Conservation (phyloP, 2,888 invertebrate genomes). For the Hydroisotoma schaefferi region DNA sequence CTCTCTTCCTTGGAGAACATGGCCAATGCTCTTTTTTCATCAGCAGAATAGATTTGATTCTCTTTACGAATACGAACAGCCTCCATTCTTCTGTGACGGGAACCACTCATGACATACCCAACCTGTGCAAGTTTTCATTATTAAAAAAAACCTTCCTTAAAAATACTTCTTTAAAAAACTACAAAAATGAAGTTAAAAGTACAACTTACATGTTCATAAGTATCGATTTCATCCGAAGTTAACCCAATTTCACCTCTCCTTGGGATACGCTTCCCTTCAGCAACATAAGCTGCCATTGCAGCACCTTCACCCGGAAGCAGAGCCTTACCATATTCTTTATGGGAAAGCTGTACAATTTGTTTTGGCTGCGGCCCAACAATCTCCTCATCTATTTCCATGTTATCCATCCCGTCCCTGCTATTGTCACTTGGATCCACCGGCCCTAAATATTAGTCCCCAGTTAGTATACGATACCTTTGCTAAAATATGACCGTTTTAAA, state of each 20-base stretch:
- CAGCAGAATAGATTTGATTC: slow-evolving; percentile 99
- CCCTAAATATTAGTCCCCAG: slow-evolving; percentile 8
- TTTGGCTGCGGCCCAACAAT: slow-evolving; percentile 65
- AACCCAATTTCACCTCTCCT: slow-evolving; percentile 97
- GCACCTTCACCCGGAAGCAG: slow-evolving; percentile 96
- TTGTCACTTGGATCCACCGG: slow-evolving; percentile 15
- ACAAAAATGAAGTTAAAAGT: not conserved
- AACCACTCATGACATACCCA: slow-evolving; percentile 48
- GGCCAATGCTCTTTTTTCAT: slow-evolving; percentile 95
- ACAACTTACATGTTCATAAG: slow-evolving; percentile 82
- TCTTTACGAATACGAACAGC: slow-evolving; percentile 98
- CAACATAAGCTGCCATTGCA: slow-evolving; percentile 98
- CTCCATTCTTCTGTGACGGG: slow-evolving; percentile 94
- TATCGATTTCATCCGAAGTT: slow-evolving; percentile 88
- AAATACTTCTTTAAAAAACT: not conserved
- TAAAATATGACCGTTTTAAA: not conserved
- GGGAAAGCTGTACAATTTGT: slow-evolving; percentile 66
- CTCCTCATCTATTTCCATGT: slow-evolving; percentile 54
- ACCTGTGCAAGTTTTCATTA: slow-evolving; percentile 31
- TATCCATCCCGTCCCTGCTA: slow-evolving; percentile 5
- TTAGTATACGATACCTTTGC: too few species aligned
- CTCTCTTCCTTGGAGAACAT: slow-evolving; percentile 98
- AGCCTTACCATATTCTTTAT: slow-evolving; percentile 85
- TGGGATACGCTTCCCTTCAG: slow-evolving; percentile 97
- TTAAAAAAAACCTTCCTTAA: not conserved